A percentile compares a stretch with the other conserved stretches of the same genome.
Conservation (phyloP, 2,888 invertebrate genomes). For the Bugula neritina region DNA sequence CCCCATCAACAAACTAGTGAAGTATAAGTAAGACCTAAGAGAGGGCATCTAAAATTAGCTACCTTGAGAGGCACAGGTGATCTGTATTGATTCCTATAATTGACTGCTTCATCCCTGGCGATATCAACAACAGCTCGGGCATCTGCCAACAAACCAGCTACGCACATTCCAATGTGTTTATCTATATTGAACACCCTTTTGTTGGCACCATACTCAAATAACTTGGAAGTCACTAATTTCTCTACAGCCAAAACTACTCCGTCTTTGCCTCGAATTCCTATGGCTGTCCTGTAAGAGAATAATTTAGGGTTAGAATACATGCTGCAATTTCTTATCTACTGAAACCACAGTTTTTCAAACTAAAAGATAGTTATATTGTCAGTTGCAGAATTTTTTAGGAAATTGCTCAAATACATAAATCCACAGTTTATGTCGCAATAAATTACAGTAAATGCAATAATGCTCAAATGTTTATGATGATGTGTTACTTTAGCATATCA, state of each 20-base stretch:
- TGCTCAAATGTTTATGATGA: too few relatives aligned
- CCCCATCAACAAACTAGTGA: too few relatives aligned
- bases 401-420: too few relatives aligned
- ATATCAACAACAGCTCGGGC: slow-evolving; percentile 86
- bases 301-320: neutral
- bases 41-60: slow-evolving; percentile 28
- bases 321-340: too few relatives aligned
- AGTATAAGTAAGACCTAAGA: too few relatives aligned
- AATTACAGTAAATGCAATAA: too few relatives aligned
- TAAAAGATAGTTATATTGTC: too few relatives aligned
- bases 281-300: slow-evolving; percentile 66
- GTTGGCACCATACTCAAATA: slow-evolving; percentile 86
- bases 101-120: slow-evolving; percentile 86
- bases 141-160: slow-evolving; percentile 87
- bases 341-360: too few relatives aligned
- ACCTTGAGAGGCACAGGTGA: slow-evolving; percentile 76
- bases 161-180: slow-evolving; percentile 87
- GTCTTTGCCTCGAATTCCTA: slow-evolving; percentile 89
- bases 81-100: slow-evolving; percentile 84
- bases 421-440: too few relatives aligned
- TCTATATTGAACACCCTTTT: slow-evolving; percentile 82
- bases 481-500: too few relatives aligned
- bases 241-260: slow-evolving; percentile 96
- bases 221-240: slow-evolving; percentile 85
- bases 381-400: too few relatives aligned